Evolutionary conservation across 2,797 vertebrate genomes (phyloP), one percentile per base, ranked within the genome.

Genomic region (Lacerta agilis): DNA sequence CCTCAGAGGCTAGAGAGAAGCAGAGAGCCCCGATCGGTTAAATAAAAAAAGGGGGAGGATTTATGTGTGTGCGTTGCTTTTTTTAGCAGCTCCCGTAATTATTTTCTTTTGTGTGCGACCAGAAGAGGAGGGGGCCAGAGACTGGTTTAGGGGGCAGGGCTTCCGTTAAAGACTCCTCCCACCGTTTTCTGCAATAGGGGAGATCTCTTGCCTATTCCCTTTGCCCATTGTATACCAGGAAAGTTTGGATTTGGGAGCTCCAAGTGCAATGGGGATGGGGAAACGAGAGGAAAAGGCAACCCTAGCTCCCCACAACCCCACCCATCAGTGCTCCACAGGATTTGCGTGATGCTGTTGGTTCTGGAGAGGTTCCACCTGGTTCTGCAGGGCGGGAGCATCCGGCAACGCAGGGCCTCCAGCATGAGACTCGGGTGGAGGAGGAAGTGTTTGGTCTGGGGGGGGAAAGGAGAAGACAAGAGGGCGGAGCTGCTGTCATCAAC

Each of bases 41-140:
- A 85, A 83, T 58, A 25, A 11, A 55, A 80, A 75, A 83, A 58
- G 17, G 23, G 4, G 49, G 1, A 61, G 27, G 55, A 29, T 64
- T 64, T 23, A 55, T 55, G 49, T 55, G 49, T 49, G 49, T 3
- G 49, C 36, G 7, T 86, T 72, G 45, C 33, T 18, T 55, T 66
- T 69, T 66, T 25, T 45, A 33, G 18, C 38, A 17, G 15, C 45
- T 66, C 9, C 20, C 25, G 5, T 67, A 27, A 43, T 20, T 83
- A 9, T 17, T 38, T 69, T 73, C 33, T 73, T 15, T 73, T 18
- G 25, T 43, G 41, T 55, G 55, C 2, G 4, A 29, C 10, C 20
- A 33, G 20, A 10, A 89, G 92, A 92, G 93, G 89, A 90, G 92
- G 86, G 86, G 86, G 85, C 92, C 91, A 92, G 87, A 93, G 92